These are phyloP conservation scores for Procambarus virginalis DNA, from an alignment of 1,140 invertebrate genomes.

Conservation along the genomic window DNA sequence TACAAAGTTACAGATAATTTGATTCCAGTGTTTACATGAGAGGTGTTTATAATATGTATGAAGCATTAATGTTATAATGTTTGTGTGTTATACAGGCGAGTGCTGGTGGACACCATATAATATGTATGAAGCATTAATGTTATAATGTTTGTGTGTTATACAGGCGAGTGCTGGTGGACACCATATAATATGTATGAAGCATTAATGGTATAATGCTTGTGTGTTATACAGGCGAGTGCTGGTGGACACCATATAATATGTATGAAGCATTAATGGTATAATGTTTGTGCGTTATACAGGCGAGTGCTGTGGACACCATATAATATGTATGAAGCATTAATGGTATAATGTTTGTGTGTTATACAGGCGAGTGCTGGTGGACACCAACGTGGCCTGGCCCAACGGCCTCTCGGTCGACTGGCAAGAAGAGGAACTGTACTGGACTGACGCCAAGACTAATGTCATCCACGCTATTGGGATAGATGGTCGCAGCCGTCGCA, in stretches of 20 bases:
- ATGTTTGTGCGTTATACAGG: constrained; percentile 1
- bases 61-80: too few species aligned
- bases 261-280: too few species aligned
- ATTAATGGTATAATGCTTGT: too few species aligned
- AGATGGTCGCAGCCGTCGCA: constrained; percentile 86
- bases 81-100: constrained; percentile 62
- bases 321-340: too few species aligned
- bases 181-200: not conserved
- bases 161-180: constrained; percentile 71
- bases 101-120: constrained; percentile 69
- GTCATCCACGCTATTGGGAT: constrained; percentile 89
- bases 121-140: too few species aligned
- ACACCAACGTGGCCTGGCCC: constrained; percentile 79
- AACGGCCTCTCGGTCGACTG: constrained; percentile 91
- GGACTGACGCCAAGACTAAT: constrained; percentile 92
- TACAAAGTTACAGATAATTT: too few species aligned
- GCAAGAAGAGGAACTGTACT: constrained; percentile 85
- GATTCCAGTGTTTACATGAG: too few species aligned
- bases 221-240: constrained; percentile 70
- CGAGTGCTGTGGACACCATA: constrained; percentile 71
- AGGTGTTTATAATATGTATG: too few species aligned
- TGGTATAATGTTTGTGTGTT: too few species aligned
- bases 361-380: constrained; percentile 71
- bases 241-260: constrained; percentile 62
- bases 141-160: too few species aligned